A percentile compares a stretch with the other conserved stretches of the same genome.
phyloP scores from a whole-genome alignment of 1,140 invertebrate genomes.

The Steinernema khuongi region DNA sequence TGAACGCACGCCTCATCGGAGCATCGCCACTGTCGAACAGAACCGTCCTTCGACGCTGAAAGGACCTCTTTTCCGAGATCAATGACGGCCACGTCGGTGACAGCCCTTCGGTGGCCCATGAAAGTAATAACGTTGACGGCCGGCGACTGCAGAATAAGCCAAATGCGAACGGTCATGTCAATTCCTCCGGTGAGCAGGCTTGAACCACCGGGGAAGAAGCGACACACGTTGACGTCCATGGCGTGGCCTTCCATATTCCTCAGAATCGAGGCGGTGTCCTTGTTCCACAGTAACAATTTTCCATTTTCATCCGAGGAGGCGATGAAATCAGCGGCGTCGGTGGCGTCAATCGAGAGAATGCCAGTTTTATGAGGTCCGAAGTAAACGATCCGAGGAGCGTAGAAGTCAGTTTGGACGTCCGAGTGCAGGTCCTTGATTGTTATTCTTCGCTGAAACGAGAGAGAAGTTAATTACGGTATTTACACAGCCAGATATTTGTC shows the following conservation, averaged over 20 bases:
- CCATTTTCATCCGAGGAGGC: background rate
- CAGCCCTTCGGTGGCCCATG: slow-evolving; percentile 66
- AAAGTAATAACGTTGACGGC: slow-evolving; percentile 68
- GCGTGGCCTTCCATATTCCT: slow-evolving; percentile 66
- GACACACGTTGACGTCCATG: slow-evolving; percentile 69
- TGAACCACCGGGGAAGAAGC: slow-evolving; percentile 70
- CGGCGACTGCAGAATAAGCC: slow-evolving; percentile 66
- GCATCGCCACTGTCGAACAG: slow-evolving; percentile 70
- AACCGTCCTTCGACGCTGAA: slow-evolving; percentile 70
- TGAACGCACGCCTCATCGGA: slow-evolving; percentile 65
- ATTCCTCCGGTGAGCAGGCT: slow-evolving; percentile 69
- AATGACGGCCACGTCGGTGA: slow-evolving; percentile 68
- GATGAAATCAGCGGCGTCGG: background rate
- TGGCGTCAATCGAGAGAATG: background rate
- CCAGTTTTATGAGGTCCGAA: background rate
- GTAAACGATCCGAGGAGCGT: background rate
- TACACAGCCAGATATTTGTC: too few species aligned
- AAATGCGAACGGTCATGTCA: slow-evolving; percentile 69
- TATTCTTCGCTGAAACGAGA: slow-evolving; percentile 1
- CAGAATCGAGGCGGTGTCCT: background rate
- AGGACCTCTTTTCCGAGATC: slow-evolving; percentile 71
- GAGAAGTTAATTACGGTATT: too few species aligned
- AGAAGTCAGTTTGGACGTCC: background rate
- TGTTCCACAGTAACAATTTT: background rate
- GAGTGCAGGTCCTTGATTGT: background rate